These are phyloP conservation scores for Ataeniobius toweri DNA, from an alignment of 2,797 vertebrate genomes.

Conservation along the genomic window DNA sequence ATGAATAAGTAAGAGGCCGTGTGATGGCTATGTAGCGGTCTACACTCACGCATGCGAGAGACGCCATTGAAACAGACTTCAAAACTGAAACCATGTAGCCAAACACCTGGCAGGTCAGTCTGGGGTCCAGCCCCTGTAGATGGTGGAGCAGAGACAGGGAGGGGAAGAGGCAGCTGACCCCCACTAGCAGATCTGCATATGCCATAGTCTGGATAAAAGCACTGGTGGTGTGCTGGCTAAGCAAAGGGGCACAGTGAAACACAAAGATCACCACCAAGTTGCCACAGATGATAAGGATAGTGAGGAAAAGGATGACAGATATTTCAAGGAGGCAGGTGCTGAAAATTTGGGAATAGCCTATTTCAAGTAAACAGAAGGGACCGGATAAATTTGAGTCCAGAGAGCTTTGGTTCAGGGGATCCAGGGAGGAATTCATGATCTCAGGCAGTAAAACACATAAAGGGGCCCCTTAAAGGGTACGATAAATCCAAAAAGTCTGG, in stretches of 20 bases:
- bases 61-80: constrained; percentile 97
- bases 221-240: constrained; percentile 96
- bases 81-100: constrained; percentile 96
- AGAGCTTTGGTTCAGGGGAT: constrained; percentile 84
- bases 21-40: constrained; percentile 98
- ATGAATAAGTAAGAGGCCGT: constrained; percentile 90
- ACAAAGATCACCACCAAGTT: constrained; percentile 97
- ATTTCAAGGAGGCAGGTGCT: constrained; percentile 94
- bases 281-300: constrained; percentile 93
- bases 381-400: constrained; percentile 61
- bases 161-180: constrained; percentile 95
- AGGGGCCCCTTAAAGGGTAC: constrained; percentile 41
- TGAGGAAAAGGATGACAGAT: constrained; percentile 91
- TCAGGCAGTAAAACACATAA: constrained; percentile 77
- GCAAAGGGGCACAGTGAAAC: constrained; percentile 97
- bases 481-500: constrained; percentile 34
- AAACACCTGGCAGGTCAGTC: constrained; percentile 92
- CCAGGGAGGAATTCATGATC: constrained; percentile 94
- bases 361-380: constrained; percentile 92
- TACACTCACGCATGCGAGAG: constrained; percentile 94
- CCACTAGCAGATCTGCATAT: constrained; percentile 96
- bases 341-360: constrained; percentile 88
- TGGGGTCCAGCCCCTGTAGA: constrained; percentile 86
- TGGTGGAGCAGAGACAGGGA: constrained; percentile 92
- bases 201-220: constrained; percentile 99